Conservation (phyloP, 1,140 invertebrate genomes). For the Drosophila nasuta region DNA sequence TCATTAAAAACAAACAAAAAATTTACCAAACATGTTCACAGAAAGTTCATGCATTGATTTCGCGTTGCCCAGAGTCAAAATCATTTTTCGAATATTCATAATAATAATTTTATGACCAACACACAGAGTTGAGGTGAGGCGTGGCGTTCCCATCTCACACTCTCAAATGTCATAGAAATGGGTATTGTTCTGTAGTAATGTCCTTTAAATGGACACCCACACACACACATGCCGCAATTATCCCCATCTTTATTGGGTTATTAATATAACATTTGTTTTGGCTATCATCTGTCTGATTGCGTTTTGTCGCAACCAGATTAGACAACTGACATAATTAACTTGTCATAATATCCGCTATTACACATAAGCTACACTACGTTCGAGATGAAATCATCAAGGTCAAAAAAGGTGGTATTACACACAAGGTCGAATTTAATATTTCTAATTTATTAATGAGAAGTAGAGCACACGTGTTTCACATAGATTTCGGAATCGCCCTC, state of each 20-base stretch:
- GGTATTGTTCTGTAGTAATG: constrained; percentile 10
- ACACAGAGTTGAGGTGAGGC: constrained; percentile 4
- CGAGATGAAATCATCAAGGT: constrained; percentile 30
- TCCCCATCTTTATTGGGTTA: constrained; percentile 2
- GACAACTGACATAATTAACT: constrained; percentile 12
- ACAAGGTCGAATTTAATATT: constrained; percentile 9
- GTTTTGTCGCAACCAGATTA: constrained; percentile 5
- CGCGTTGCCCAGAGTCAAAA: constrained; percentile 24
- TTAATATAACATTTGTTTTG: constrained; percentile 24
- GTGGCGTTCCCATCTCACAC: neutral
- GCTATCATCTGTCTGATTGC: constrained; percentile 4
- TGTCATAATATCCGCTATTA: constrained; percentile 6
- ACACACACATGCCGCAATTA: constrained; percentile 11
- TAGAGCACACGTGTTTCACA: neutral
- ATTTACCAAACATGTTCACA: constrained; percentile 43
- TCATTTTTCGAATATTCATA: constrained; percentile 47
- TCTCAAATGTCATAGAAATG: constrained; percentile 43
- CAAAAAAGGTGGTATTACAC: constrained; percentile 7
- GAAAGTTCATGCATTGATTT: constrained; percentile 54
- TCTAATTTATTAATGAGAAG: neutral
- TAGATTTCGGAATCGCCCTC: neutral
- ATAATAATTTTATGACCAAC: constrained; percentile 35
- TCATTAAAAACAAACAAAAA: constrained; percentile 77
- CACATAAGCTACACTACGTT: neutral
- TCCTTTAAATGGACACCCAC: constrained; percentile 27